phyloP scores from a whole-genome alignment of 2,797 vertebrate genomes.

The Poecilia velifera region DNA sequence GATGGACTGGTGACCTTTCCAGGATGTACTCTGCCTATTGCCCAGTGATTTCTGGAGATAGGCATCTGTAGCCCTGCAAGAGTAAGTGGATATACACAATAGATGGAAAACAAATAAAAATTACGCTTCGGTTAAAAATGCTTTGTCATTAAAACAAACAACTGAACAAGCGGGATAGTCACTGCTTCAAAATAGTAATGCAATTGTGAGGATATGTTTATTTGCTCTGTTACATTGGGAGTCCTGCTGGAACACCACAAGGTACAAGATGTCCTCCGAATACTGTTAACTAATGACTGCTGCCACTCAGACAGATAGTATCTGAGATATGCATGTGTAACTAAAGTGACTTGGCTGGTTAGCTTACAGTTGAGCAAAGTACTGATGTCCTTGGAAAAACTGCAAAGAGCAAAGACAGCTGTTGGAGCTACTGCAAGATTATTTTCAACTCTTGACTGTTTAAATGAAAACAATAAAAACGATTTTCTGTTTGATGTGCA shows the following conservation, averaged over 20 bases:
- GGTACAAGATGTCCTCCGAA: not conserved
- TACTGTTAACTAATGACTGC: not conserved
- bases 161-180: not conserved
- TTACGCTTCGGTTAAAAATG: not conserved
- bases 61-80: not conserved
- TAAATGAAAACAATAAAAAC: not conserved
- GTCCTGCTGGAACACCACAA: not conserved
- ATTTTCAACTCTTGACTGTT: not conserved
- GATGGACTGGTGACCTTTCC: constrained; percentile 1
- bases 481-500: not conserved
- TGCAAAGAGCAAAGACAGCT: not conserved
- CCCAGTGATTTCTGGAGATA: not conserved
- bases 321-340: not conserved
- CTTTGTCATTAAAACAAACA: not conserved
- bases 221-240: not conserved
- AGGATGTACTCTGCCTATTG: not conserved
- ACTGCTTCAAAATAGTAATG: not conserved
- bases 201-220: not conserved
- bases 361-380: not conserved
- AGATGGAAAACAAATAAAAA: not conserved
- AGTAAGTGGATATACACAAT: not conserved
- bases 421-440: not conserved
- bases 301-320: not conserved
- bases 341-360: not conserved
- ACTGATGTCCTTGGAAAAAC: not conserved